Evolutionary conservation across 2,888 invertebrate genomes (phyloP), one percentile per base, ranked within the genome.

Genomic region (Caenorhabditis virilis): DNA sequence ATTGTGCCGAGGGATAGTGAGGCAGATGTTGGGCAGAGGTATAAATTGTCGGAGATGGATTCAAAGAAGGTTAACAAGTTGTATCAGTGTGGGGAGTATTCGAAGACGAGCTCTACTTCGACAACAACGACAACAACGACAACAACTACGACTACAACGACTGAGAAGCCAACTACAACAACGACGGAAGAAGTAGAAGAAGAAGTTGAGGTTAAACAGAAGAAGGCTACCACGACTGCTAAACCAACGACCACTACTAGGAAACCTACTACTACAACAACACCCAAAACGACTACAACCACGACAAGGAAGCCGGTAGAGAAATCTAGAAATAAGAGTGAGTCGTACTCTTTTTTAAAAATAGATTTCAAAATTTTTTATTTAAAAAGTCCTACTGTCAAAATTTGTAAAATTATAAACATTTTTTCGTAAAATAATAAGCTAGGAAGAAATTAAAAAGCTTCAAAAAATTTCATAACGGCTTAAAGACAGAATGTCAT

Each of bases 1-100:
- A 86, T 87, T 49, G 83, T 84, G 36, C 86, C 87, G 1, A 82
- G 82, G 69, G 72, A 80, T 36, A 60, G 65, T 23, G 57, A 58
- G 16, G 82, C 78, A 7, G 82, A 82, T 45, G 79, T 82, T 52
- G 82, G 82, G 36, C 82, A 82, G 53, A 67, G 82, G 27, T 82
- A 82, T 57, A 74, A 77, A 43, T 60, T 82, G 41, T 77, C 77
- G 30, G 73, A 71, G 15, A 75, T 79, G 50, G 82, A 80, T 50
- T 63, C 80, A 5, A 64, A 68, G 46, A 79, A 79, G 54, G 74
- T 76, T 9, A 82, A 83, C 50, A 84, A 84, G 65, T 78, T 85
- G 39, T 86, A 86, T 70, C 76, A 78, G 5, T 86, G 85, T 69
- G 76, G 73, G 15, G 71, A 71, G 26, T 69, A 60, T 38, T 59